Evolutionary conservation across 2,888 invertebrate species (phyloP).

Genomic region (Celastrina argiolus): DNA sequence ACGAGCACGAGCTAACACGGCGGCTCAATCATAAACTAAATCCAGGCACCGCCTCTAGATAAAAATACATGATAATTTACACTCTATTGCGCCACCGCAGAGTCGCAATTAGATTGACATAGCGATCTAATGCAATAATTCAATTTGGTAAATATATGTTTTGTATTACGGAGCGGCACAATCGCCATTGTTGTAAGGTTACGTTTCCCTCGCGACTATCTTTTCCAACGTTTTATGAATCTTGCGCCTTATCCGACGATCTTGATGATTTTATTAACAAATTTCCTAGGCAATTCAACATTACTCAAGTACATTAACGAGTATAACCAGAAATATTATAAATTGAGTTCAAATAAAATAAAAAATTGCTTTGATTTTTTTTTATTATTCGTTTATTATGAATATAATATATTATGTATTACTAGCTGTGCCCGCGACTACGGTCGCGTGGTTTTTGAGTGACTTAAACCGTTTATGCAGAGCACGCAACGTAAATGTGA

Average conservation of each 20-base stretch:
- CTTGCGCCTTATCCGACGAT: constrained; percentile 48
- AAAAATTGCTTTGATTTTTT: too few species aligned
- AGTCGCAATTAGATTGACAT: not conserved
- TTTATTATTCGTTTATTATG: too few species aligned
- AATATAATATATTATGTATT: too few species aligned
- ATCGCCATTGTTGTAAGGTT: constrained; percentile 58
- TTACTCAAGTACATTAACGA: constrained; percentile 34
- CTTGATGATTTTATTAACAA: constrained; percentile 56
- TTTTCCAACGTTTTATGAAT: constrained; percentile 50
- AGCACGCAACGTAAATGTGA: too few species aligned
- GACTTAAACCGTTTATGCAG: too few species aligned
- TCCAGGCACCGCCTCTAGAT: constrained; percentile 1
- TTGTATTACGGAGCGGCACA: constrained; percentile 31
- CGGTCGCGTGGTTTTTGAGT: too few species aligned
- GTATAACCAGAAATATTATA: not conserved
- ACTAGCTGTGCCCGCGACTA: too few species aligned
- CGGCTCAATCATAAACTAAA: constrained; percentile 6
- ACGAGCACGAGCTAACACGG: constrained; percentile 15
- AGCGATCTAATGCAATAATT: constrained; percentile 19
- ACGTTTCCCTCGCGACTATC: constrained; percentile 52
- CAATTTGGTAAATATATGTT: constrained; percentile 19
- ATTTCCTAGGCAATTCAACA: constrained; percentile 39
- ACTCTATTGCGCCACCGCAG: not conserved
- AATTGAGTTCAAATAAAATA: not conserved
- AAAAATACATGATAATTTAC: not conserved